Base-by-base conservation (phyloP, 2,797 vertebrate species). In the Anomalospiza imberbis region DNA sequence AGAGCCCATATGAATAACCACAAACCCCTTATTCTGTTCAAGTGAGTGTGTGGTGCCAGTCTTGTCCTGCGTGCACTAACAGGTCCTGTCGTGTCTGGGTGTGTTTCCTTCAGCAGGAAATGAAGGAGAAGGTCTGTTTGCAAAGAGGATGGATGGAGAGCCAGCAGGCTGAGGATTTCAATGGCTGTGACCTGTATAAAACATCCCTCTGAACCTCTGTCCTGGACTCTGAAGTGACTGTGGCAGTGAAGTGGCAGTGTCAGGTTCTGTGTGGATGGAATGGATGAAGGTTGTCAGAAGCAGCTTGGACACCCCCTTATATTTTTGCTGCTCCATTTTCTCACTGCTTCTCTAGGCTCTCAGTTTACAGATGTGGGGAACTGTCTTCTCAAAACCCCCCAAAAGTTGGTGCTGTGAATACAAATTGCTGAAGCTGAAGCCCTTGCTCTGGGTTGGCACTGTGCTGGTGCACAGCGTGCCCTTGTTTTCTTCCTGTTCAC, bases 61-160 rank as follows among this genome's bases (percentile, higher is more conserved):
- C 57, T 70, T 85, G 63, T 76, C 42, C 62, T 72, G 85, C 60
- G 51, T 61, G 78, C 74, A 63, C 57, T 95, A 61, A 95, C 44
- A 22, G 54, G 17, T 79, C 2, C 3, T 95, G 63, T 92, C 13
- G 9, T 95, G 70, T 92, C 90, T 95, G 95, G 74, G 19, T 95
- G 72, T 94, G 80, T 94, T 95, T 95, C 51, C 3, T 94, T 92
- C 84, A 31, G 83, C 93, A 96, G 96, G 92, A 97, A 97, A 42
- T 96, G 94, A 97, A 81, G 77, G 81, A 83, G 74, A 40, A 32
- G 61, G n/a, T 68, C 58, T 93, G 55, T 38, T 70, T 75, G 60
- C 83, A 71, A 38, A 29, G 32, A 77, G 74, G 34, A 70, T 63
- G 60, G 66, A 94, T 50, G 83, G 92, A 82, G 89, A 91, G 32